These are phyloP conservation scores for Lagopus leucura DNA, from an alignment of 2,113 vertebrate genomes.

Conservation along the genomic window DNA sequence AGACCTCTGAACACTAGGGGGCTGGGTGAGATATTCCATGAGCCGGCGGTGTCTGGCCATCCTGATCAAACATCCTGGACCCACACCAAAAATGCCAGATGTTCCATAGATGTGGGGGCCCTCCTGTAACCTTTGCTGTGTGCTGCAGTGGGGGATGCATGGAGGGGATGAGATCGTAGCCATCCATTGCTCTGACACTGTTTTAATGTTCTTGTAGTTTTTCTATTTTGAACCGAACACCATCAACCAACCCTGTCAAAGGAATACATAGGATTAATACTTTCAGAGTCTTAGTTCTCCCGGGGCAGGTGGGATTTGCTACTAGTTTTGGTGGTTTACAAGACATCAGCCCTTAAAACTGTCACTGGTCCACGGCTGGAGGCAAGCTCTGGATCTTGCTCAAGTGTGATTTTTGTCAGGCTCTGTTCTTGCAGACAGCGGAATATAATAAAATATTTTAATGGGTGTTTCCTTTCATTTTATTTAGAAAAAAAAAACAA, in stretches of 20 bases:
- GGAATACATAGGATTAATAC: background rate
- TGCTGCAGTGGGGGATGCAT: background rate
- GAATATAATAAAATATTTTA: background rate
- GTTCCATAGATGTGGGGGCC: conserved; percentile 59
- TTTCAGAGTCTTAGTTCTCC: background rate
- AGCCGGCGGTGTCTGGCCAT: conserved; percentile 57
- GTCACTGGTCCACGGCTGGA: background rate
- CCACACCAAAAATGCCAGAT: conserved; percentile 77
- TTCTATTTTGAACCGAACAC: background rate
- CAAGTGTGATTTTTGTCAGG: background rate
- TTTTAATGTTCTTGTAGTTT: background rate
- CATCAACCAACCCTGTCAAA: background rate
- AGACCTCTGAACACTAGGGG: conserved; percentile 67
- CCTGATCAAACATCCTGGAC: conserved; percentile 78
- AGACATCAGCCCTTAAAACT: background rate
- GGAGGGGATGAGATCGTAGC: background rate
- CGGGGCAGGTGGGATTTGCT: background rate
- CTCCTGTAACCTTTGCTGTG: conserved; percentile 42
- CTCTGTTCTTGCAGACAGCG: background rate
- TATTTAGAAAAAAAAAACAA: background rate
- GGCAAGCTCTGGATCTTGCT: background rate
- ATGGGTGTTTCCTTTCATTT: background rate
- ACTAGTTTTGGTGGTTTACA: background rate
- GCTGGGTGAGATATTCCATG: conserved; percentile 59
- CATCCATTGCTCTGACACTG: background rate